Conservation (phyloP, 2,888 invertebrate genomes). For the Clivina fossor region DNA sequence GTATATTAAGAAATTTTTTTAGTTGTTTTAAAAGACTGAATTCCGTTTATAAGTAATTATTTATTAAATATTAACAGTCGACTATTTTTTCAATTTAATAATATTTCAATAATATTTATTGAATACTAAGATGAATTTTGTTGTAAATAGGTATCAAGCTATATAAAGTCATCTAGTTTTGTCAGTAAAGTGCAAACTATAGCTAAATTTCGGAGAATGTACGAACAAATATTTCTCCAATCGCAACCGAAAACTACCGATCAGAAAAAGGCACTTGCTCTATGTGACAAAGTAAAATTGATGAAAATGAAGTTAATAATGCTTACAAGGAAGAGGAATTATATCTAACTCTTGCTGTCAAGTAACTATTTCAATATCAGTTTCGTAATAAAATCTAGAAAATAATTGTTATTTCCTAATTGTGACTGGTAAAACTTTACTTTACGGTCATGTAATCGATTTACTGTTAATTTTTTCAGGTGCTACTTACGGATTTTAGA, state of each 20-base stretch:
- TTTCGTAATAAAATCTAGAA: too few relatives aligned
- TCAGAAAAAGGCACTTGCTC: conserved; percentile 59
- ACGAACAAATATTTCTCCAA: conserved; percentile 48
- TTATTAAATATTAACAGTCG: too few relatives aligned
- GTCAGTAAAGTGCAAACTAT: conserved; percentile 71
- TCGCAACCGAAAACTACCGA: conserved; percentile 52
- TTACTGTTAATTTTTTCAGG: too few relatives aligned
- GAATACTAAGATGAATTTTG: conserved; percentile 46
- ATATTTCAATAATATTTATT: conserved; percentile 49
- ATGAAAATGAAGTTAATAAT: conserved; percentile 68
- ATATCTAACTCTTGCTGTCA: conserved; percentile 71
- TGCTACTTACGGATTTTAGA: conserved; percentile 66
- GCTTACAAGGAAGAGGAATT: conserved; percentile 63
- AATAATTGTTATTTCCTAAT: too few relatives aligned
- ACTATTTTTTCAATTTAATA: conserved; percentile 38
- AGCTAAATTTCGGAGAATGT: conserved; percentile 62
- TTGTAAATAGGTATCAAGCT: conserved; percentile 46
- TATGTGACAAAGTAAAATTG: conserved; percentile 66
- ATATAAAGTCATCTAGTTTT: conserved; percentile 76
- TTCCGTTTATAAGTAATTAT: too few relatives aligned
- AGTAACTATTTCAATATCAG: too few relatives aligned
- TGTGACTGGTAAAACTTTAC: too few relatives aligned
- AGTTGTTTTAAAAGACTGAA: too few relatives aligned
- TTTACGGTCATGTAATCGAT: too few relatives aligned
- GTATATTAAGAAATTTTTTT: too few relatives aligned